A percentile compares a stretch with the other conserved stretches of the same genome.
Evolutionary conservation across 2,113 vertebrate genomes (phyloP).

Genomic region (Elanoides forficatus): DNA sequence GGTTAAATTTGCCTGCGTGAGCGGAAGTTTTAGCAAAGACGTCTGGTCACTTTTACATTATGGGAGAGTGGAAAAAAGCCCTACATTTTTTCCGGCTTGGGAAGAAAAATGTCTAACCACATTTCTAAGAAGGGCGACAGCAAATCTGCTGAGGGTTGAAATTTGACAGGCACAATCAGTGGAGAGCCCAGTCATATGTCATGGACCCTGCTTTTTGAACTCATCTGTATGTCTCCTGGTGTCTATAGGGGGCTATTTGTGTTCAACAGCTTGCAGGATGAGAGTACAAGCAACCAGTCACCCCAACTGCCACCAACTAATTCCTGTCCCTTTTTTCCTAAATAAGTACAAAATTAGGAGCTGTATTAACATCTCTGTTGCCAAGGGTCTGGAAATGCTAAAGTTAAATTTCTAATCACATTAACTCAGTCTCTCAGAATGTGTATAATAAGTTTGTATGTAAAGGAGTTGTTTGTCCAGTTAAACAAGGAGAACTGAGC

Average conservation of each 20-base stretch:
- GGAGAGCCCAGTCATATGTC: not conserved
- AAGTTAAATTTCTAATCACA: not conserved
- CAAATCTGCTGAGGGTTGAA: constrained; percentile 13
- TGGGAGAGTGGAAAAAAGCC: not conserved
- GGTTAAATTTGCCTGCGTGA: not conserved
- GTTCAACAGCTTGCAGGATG: not conserved
- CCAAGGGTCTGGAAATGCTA: not conserved
- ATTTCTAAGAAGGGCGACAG: not conserved
- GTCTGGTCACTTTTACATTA: not conserved
- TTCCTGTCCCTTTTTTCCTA: not conserved
- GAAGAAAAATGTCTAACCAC: not conserved
- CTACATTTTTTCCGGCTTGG: not conserved
- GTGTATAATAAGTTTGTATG: not conserved
- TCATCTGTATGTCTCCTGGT: not conserved
- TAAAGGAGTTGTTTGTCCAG: not conserved
- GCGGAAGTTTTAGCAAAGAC: not conserved
- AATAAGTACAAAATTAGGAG: not conserved
- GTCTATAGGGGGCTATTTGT: not conserved
- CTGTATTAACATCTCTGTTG: not conserved
- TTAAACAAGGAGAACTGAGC: not conserved
- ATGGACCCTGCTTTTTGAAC: not conserved
- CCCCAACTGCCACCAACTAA: not conserved
- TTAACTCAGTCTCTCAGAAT: not conserved
- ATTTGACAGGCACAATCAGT: not conserved
- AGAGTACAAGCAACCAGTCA: not conserved